A percentile compares a stretch with the other conserved stretches of the same genome.
phyloP scores from a whole-genome alignment of 2,797 vertebrate genomes.

The Coreius guichenoti region DNA sequence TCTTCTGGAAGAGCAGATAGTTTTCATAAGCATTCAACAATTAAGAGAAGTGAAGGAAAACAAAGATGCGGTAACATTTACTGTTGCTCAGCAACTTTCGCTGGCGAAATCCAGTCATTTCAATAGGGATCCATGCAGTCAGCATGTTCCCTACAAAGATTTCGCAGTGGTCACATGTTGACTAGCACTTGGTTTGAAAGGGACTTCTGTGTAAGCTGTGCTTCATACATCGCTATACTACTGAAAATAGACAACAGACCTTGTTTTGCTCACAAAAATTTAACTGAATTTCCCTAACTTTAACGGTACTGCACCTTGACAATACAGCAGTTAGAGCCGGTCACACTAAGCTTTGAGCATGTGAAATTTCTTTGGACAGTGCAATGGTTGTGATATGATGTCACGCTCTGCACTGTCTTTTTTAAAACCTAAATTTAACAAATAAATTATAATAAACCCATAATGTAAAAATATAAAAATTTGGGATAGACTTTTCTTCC shows the following conservation, averaged over 20 bases:
- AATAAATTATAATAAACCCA: neutral
- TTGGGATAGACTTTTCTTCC: neutral
- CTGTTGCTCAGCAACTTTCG: neutral
- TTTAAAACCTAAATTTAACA: neutral
- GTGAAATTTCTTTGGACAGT: neutral
- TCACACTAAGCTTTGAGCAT: neutral
- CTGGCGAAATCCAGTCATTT: neutral
- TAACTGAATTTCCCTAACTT: neutral
- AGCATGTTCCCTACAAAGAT: neutral
- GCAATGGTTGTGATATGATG: too few species aligned
- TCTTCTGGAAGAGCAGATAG: slow-evolving; percentile 31
- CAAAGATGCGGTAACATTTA: neutral
- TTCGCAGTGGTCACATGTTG: neutral
- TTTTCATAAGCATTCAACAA: slow-evolving; percentile 24
- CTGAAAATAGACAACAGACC: neutral
- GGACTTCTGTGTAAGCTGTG: too few species aligned
- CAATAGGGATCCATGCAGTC: neutral
- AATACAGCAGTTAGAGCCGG: neutral
- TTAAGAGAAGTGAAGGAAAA: slow-evolving; percentile 13
- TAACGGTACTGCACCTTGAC: neutral
- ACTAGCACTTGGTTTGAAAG: neutral
- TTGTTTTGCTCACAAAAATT: neutral
- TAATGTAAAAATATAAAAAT: neutral
- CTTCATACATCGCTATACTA: neutral
- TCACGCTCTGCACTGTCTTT: neutral